Percentiles rank a stretch among this genome's conserved stretches.
Evolutionary conservation across 2,113 vertebrate species (phyloP).

Genomic region (Oreochromis aureus): DNA sequence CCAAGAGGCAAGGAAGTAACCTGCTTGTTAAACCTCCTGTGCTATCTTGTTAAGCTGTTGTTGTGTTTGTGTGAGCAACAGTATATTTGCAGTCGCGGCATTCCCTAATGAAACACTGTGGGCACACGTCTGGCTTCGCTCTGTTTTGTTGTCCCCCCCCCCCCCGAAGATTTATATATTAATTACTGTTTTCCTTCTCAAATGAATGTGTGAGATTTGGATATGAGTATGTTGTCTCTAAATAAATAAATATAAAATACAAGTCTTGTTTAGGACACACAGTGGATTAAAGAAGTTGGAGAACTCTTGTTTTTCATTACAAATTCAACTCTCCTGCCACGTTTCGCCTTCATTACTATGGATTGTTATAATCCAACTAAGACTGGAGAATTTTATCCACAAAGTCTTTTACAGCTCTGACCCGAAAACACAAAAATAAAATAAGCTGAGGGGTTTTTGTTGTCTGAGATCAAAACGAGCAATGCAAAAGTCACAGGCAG

Average conservation of each 20-base stretch:
- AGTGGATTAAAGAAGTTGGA: background rate
- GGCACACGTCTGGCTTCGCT: slow-evolving; percentile 20
- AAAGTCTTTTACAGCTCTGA: background rate
- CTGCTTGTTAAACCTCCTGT: slow-evolving; percentile 60
- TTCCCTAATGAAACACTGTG: slow-evolving; percentile 47
- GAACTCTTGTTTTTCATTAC: background rate
- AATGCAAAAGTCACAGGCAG: background rate
- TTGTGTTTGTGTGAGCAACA: slow-evolving; percentile 53
- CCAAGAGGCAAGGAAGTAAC: slow-evolving; percentile 49
- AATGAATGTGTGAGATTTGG: background rate
- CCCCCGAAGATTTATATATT: background rate
- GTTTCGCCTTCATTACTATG: background rate
- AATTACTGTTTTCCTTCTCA: slow-evolving; percentile 1
- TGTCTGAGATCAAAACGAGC: background rate
- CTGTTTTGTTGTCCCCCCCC: background rate
- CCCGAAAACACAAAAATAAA: background rate
- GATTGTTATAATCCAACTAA: background rate
- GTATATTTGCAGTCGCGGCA: slow-evolving; percentile 15
- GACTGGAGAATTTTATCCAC: background rate
- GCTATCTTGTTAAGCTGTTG: slow-evolving; percentile 64
- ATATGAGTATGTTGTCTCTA: background rate
- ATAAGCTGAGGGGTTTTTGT: background rate
- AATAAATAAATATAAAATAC: background rate
- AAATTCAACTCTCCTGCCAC: background rate
- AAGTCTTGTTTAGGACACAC: background rate